A percentile compares a stretch with the other conserved stretches of the same genome.
phyloP scores from a whole-genome alignment of 2,888 invertebrate species.

The Sinelater perroti region DNA sequence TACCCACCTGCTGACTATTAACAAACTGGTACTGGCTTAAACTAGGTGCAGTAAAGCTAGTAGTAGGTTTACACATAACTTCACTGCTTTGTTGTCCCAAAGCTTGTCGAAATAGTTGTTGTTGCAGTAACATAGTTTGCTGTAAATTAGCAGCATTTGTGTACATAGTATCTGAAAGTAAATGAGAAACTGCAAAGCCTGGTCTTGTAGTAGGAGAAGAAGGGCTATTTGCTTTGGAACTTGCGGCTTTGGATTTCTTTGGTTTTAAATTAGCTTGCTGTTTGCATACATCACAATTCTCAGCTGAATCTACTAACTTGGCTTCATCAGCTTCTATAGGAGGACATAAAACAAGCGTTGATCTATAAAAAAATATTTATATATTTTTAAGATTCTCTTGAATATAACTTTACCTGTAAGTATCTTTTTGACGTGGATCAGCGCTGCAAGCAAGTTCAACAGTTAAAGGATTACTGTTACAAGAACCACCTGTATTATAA shows the following conservation, averaged over 20 bases:
- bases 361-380: conserved; percentile 44
- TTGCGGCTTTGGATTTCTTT: conserved; percentile 49
- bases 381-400: neutral
- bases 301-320: conserved; percentile 44
- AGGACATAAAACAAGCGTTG: conserved; percentile 54
- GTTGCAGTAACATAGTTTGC: conserved; percentile 74
- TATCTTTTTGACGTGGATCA: conserved; percentile 57
- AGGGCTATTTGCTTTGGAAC: conserved; percentile 50
- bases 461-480: conserved; percentile 70
- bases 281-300: conserved; percentile 51
- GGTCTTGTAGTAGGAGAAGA: conserved; percentile 50
- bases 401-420: conserved; percentile 46
- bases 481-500: conserved; percentile 80
- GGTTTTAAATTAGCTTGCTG: conserved; percentile 45
- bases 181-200: conserved; percentile 47
- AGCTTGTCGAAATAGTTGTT: conserved; percentile 69
- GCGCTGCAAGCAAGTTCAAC: conserved; percentile 63
- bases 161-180: conserved; percentile 72
- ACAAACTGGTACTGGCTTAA: conserved; percentile 69
- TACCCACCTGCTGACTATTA: conserved; percentile 59
- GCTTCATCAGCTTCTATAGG: conserved; percentile 48
- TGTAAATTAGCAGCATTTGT: conserved; percentile 74
- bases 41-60: conserved; percentile 66
- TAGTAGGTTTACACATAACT: conserved; percentile 47
- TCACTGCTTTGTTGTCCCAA: conserved; percentile 58